Conservation (phyloP, 2,797 vertebrate genomes). For the Austrolebias charrua region DNA sequence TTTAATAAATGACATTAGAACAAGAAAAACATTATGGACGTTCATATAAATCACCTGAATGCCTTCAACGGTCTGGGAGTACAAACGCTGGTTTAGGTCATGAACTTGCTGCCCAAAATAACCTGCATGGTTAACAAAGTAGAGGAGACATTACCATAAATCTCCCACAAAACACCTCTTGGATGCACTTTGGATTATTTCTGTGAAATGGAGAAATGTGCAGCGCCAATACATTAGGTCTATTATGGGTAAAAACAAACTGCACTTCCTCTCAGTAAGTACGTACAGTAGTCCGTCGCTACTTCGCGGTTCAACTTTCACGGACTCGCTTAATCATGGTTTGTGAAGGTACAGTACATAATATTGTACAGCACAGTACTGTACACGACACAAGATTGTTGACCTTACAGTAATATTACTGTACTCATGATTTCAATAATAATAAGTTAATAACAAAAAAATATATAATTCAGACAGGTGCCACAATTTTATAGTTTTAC, state of each 20-base stretch:
- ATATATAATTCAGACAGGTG: too few relatives aligned
- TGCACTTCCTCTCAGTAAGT: not conserved
- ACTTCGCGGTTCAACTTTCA: too few relatives aligned
- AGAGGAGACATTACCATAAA: conserved; percentile 37
- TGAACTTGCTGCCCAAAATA: conserved; percentile 21
- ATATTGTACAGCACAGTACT: too few relatives aligned
- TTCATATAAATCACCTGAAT: not conserved
- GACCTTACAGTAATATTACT: too few relatives aligned
- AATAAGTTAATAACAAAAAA: too few relatives aligned
- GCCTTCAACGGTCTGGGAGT: conserved; percentile 7
- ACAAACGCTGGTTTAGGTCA: conserved; percentile 35
- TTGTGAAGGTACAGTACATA: too few relatives aligned
- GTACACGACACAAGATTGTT: too few relatives aligned
- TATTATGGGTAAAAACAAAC: conserved; percentile 17
- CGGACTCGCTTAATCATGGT: too few relatives aligned
- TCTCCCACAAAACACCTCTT: conserved; percentile 44
- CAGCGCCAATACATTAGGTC: conserved; percentile 2
- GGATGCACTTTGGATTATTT: conserved; percentile 27
- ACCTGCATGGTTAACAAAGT: conserved; percentile 28
- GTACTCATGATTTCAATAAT: too few relatives aligned
- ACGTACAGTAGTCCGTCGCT: too few relatives aligned
- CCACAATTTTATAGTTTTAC: too few relatives aligned
- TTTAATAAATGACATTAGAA: not conserved
- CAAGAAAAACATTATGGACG: not conserved
- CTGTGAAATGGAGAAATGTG: not conserved